Base-by-base conservation (phyloP, 2,888 invertebrate species). In the Drosophila yooni region DNA sequence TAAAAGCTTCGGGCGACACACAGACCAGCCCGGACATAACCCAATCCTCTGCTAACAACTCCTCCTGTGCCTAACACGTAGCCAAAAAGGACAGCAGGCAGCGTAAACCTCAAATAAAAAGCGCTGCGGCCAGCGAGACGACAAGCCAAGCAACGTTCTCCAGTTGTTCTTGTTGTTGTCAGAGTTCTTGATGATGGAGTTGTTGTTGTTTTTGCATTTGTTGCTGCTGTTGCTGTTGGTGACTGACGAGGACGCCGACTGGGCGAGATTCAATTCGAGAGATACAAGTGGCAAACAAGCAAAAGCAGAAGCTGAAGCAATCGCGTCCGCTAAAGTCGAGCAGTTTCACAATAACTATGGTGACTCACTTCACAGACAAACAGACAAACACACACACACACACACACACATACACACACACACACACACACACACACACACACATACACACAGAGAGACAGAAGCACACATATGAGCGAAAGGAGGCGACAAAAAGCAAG, bases 1-100 rank as follows among this genome's bases (percentile, higher is more conserved):
- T 91, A 91, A 89, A 88, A 88, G 91, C 91, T 88, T 82, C 74
- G 81, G 90, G 91, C 87, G 90, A 87, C 90, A 88, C 69, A 79
- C 70, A 79, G 76, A 70, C 68, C 53, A 66, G 72, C 74, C 46
- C 76, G 36, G 48, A 46, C 50, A 51, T 40, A 74, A 48, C 75
- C 64, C 79, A 75, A 65, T 75, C 66, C 63, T 57, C 62, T 18
- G 59, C 66, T 57, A 69, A 59, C 67, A 57, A 62, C 68, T 71
- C 36, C 79, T 71, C 64, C 83, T 73, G 81, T 75, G 89, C 88
- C 85, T 87, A 89, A 84, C 84, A 89, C 85, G 83, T 88, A 88
- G 74, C 56, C 53, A 57, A 62, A 58, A 68, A 59, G 54, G 63
- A 63, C 60, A 76, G 53, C 65, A 78, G 53, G 11, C 69, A 60